phyloP scores from a whole-genome alignment of 2,888 invertebrate genomes.

The Nomada fucata region DNA sequence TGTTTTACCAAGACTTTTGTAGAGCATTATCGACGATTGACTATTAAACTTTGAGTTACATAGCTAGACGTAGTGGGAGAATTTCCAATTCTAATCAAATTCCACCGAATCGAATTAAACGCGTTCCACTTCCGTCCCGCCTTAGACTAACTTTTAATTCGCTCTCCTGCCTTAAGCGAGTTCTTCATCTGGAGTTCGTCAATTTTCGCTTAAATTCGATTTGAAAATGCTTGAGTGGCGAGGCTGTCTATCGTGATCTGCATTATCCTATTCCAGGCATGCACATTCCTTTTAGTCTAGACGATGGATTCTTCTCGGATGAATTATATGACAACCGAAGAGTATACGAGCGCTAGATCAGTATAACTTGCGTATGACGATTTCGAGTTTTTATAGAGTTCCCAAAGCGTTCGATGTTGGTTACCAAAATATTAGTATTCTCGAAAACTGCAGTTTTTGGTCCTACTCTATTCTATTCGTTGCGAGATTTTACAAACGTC shows the following conservation, averaged over 20 bases:
- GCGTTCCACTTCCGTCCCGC: not conserved
- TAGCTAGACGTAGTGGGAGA: not conserved
- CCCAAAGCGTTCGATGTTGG: too few relatives aligned
- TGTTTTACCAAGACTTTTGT: too few relatives aligned
- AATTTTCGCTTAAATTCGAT: conserved; percentile 1
- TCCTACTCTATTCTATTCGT: too few relatives aligned
- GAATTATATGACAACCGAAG: not conserved
- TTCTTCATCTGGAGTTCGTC: not conserved
- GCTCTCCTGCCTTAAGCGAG: not conserved
- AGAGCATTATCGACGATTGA: not conserved
- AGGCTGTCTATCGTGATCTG: not conserved
- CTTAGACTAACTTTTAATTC: not conserved
- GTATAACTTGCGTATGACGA: too few relatives aligned
- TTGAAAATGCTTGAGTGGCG: not conserved
- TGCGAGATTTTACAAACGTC: too few relatives aligned
- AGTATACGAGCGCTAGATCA: too few relatives aligned
- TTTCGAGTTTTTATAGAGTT: too few relatives aligned
- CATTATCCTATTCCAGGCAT: not conserved
- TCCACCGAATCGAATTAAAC: not conserved
- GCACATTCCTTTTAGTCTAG: too few relatives aligned
- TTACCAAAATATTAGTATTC: too few relatives aligned
- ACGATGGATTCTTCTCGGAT: not conserved
- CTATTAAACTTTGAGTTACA: not conserved
- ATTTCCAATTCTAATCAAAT: not conserved
- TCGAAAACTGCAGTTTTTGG: too few relatives aligned